Conservation (phyloP, 2,113 vertebrate genomes). For the Embiotoca jacksoni region DNA sequence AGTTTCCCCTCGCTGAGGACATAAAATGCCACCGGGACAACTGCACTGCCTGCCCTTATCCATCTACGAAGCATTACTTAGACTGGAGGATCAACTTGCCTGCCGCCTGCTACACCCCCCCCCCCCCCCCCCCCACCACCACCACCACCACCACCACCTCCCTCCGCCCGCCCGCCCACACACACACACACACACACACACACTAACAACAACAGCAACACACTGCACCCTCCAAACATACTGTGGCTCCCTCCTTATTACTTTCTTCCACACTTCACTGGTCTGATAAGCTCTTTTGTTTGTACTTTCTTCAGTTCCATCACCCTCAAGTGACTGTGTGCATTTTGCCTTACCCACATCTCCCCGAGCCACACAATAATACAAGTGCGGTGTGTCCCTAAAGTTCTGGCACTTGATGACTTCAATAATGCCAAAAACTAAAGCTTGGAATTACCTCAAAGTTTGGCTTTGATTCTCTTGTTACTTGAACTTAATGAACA, state of each 20-base stretch:
- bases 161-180: too few species aligned
- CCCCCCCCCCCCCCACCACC: too few species aligned
- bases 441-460: too few species aligned
- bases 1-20: conserved; percentile 12
- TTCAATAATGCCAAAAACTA: not conserved
- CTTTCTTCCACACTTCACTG: conserved; percentile 31
- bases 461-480: not conserved
- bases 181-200: too few species aligned
- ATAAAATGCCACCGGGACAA: conserved; percentile 10
- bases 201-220: not conserved
- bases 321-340: not conserved
- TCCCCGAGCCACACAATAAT: not conserved
- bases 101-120: not conserved
- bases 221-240: not conserved
- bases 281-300: conserved; percentile 49
- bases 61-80: conserved; percentile 8
- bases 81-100: conserved; percentile 32
- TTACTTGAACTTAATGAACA: not conserved
- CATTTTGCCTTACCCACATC: not conserved
- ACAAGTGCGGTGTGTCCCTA: not conserved
- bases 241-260: conserved; percentile 22
- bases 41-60: conserved; percentile 10
- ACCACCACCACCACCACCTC: too few species aligned
- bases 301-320: conserved; percentile 6
- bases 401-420: not conserved